Evolutionary conservation across 2,113 vertebrate genomes (phyloP), one percentile per base, ranked within the genome.

Genomic region (Epinephelus fuscoguttatus): DNA sequence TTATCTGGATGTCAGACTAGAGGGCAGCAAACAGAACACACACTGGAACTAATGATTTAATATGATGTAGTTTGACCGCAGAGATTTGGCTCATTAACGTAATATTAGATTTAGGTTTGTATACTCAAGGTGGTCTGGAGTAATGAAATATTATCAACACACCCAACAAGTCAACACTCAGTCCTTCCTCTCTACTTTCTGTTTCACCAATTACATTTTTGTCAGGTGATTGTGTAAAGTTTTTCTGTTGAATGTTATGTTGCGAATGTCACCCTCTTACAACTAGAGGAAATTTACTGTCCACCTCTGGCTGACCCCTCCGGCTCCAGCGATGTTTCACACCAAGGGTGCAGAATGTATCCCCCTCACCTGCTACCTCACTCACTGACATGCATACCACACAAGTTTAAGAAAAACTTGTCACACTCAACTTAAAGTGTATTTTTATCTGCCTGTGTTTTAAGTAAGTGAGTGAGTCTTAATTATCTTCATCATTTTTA

Each of bases 301-400:
- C 84, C 82, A 88, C 85, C 91, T 87, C 85, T 82, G 85, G 74
- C 56, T 88, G 85, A 93, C 90, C 92, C 63, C 81, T 88, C 50
- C 25, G 23, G 82, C n/a, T 52, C 75, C 87, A 90, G 90, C 92
- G 78, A 80, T 86, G 81, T 88, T 95, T 95, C 86, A 92, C 93
- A 93, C 93, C 86, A 52, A 64, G 19, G 89, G 90, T 94, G 95
- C 86, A 92, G 88, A 95, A 94, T 84, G 66, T 90, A 17, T 70
- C 67, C 88, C 85, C 62, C 68, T 84, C 80, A 76, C 74, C 67
- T 81, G 72, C 6, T 67, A 70, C 61, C 70, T 60, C 89, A 68
- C 77, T 77, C 84, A 61, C 87, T 67, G 25, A 72, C 57, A 57
- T 13, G 2, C 47, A n/a, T 17, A 76, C 37, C 13, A 50, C 47